Evolutionary conservation across 2,797 vertebrate genomes (phyloP), one percentile per base, ranked within the genome.

Genomic region (Mormyrops boulengeri): DNA sequence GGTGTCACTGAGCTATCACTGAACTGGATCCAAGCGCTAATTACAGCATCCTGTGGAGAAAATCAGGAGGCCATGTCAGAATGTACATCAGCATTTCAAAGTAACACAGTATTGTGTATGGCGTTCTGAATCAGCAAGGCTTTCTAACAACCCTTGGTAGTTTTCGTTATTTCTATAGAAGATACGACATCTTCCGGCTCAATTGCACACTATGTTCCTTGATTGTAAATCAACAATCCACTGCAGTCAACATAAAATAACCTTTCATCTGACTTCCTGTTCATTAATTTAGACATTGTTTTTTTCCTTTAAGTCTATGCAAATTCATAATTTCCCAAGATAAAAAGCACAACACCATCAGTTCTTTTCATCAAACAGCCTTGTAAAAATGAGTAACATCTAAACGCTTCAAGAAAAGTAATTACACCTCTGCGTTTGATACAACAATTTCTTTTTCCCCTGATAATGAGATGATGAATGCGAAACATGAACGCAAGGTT

Each of bases 11-110:
- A 97, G 4, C 98, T 97, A 0, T 99, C 99, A 0, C 98, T 99
- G 96, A 99, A 99, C 93, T 99, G 94, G 90, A 98, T 95, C 98
- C 99, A 99, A 0, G 96, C 95, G 2, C 97, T 99, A 93, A 99
- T 95, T 47, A 95, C 93, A 4, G 98, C 99, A 93, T 99, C 99
- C 98, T 99, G 94, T 6, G 91, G 53, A 91, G 77, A 19, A 88
- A 0, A 66, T 62, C 69, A 22, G 26, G 38, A 38, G 49, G 47
- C 14, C 53, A 66, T 19, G 53, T 44, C 41, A 82, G 77, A 47
- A 82, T 22, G 8, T 47, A 82, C 41, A 47, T 22, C 8, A 82
- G n/a, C 19, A 44, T 53, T 87, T 17, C 30, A 62, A 41, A 38
- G 14, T 30, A n/a, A 55, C 7, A 87, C 5, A 55, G 22, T 26